phyloP scores from a whole-genome alignment of 2,888 invertebrate species.

The Gnatocerus cornutus region DNA sequence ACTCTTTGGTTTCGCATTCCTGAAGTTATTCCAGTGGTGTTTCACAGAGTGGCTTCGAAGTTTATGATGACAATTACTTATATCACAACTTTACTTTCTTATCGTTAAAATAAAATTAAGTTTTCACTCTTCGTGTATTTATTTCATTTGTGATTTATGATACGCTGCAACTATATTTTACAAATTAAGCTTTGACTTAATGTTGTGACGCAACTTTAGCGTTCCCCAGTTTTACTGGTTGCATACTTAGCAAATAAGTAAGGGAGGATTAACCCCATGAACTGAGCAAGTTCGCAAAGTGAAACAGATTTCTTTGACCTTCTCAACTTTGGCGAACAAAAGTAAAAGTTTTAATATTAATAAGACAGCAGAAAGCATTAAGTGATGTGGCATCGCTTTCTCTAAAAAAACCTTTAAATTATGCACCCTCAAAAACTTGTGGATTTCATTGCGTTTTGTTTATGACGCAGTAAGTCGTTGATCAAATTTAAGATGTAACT shows the following conservation, averaged over 20 bases:
- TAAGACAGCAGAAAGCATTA: slow-evolving; percentile 34
- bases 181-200: not conserved
- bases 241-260: slow-evolving; percentile 12
- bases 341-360: slow-evolving; percentile 37
- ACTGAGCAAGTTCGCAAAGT: slow-evolving; percentile 6
- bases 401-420: slow-evolving; percentile 29
- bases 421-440: slow-evolving; percentile 40
- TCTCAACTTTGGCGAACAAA: slow-evolving; percentile 19
- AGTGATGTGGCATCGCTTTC: slow-evolving; percentile 25
- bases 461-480: slow-evolving; percentile 43
- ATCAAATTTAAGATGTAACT: slow-evolving; percentile 43
- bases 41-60: not conserved
- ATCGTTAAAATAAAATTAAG: too few relatives aligned
- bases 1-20: slow-evolving; percentile 5
- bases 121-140: not conserved
- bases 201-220: not conserved
- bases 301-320: slow-evolving; percentile 24
- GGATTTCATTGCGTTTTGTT: slow-evolving; percentile 28
- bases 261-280: slow-evolving; percentile 1
- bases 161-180: not conserved
- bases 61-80: not conserved
- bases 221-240: slow-evolving; percentile 5
- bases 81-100: too few relatives aligned
- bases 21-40: not conserved
- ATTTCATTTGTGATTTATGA: not conserved